Evolutionary conservation across 64 coral and sea anemone species (phyloP), one percentile per base, ranked within the genome.

Genomic region (Pachyseris speciosa): DNA sequence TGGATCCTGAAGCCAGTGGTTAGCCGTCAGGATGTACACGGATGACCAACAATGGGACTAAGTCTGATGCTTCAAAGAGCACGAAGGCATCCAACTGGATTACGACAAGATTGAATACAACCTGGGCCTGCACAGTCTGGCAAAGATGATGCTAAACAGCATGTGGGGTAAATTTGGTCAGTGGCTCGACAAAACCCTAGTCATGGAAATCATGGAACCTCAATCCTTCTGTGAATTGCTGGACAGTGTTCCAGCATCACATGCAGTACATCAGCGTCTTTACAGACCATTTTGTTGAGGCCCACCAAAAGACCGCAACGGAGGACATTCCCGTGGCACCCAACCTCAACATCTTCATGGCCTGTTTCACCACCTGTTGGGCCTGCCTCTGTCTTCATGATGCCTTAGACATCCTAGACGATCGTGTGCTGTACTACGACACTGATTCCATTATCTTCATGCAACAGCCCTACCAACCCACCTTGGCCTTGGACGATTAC

Each of bases 331-430:
- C 32, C 8, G 0, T 5, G 11, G 32, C 7, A 11, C 11, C 29
- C 5, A 34, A 68, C 13, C 26, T 59, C 2, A 90, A 90, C 83
- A 84, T 91, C 43, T 72, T 91, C 25, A 19, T 91, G 22, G 78
- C 64, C 11, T 59, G 34, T 58, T 91, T 91, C 30, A 91, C 89
- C 45, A 84, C 89, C 1, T 58, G 64, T 51, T 73, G 28, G 19
- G 89, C 89, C 30, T 51, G 89, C n/a, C 28, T 91, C 37, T n/a
- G 84, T n/a, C 41, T 91, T 8, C 83, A 83, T 33, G 11, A 38
- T 22, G 30, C 79, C 22, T 52, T 90, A 83, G 67, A 84, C 52
- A 26, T 11, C 13, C 74, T 72, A 13, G 28, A 38, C 19, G 57
- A 90, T 52, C 6, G 28, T 15, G 59, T 69, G 28, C 38, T 91